Percentiles rank a stretch among this genome's conserved stretches.
Evolutionary conservation across 2,888 invertebrate species (phyloP).

Genomic region (Ephialtes manifestator): DNA sequence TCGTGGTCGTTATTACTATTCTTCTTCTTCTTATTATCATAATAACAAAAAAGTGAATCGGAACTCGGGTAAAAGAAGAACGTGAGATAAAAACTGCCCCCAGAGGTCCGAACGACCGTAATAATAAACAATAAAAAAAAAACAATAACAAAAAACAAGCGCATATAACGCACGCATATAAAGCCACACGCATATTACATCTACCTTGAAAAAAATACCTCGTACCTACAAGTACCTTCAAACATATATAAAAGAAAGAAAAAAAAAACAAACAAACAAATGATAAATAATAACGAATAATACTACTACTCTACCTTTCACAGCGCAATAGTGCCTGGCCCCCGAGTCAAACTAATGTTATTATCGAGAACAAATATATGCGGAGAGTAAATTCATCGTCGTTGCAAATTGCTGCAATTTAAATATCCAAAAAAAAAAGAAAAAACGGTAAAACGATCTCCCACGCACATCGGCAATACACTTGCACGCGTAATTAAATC

Average conservation of each 20-base stretch:
- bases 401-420: background rate
- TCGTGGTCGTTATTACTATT: slow-evolving; percentile 37
- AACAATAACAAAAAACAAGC: slow-evolving; percentile 47
- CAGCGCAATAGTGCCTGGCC: slow-evolving; percentile 85
- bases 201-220: slow-evolving; percentile 84
- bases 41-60: slow-evolving; percentile 38
- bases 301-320: slow-evolving; percentile 77
- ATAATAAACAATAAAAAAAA: slow-evolving; percentile 28
- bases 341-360: slow-evolving; percentile 72
- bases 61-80: slow-evolving; percentile 37
- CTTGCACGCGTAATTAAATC: slow-evolving; percentile 11
- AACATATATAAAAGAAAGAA: slow-evolving; percentile 73
- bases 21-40: slow-evolving; percentile 49
- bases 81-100: slow-evolving; percentile 40
- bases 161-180: slow-evolving; percentile 56
- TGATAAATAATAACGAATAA: slow-evolving; percentile 51
- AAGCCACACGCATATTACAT: slow-evolving; percentile 70
- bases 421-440: background rate
- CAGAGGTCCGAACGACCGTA: slow-evolving; percentile 30
- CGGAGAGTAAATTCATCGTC: slow-evolving; percentile 25
- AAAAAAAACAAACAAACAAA: slow-evolving; percentile 47
- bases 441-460: slow-evolving; percentile 19
- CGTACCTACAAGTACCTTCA: slow-evolving; percentile 85
- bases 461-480: slow-evolving; percentile 9
- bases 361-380: slow-evolving; percentile 50